Conservation (phyloP, 2,797 vertebrate genomes). For the Pangasius larnaudii region DNA sequence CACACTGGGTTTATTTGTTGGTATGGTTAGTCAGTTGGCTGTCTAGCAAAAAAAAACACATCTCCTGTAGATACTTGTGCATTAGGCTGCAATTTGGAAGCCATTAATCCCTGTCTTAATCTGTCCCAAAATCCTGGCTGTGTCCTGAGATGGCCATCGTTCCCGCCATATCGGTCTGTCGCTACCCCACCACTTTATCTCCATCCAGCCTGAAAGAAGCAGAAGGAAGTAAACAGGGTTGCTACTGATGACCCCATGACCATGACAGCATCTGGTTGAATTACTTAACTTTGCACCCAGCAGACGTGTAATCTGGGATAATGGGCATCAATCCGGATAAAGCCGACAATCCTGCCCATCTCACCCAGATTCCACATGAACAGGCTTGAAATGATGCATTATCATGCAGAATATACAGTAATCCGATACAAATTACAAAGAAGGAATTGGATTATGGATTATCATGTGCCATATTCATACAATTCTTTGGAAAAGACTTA, state of each 20-base stretch:
- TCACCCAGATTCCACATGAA: constrained; percentile 72
- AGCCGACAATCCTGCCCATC: constrained; percentile 67
- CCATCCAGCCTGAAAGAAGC: constrained; percentile 1
- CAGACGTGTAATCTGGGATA: constrained; percentile 83
- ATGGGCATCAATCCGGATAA: constrained; percentile 83
- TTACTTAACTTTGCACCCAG: constrained; percentile 80
- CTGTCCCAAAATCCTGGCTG: constrained; percentile 63
- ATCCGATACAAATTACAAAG: constrained; percentile 42
- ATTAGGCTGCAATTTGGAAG: constrained; percentile 77
- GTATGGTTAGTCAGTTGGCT: not conserved
- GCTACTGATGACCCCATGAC: constrained; percentile 76
- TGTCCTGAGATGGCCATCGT: constrained; percentile 49
- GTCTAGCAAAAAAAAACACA: constrained; percentile 10
- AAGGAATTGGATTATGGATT: constrained; percentile 65
- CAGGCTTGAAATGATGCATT: constrained; percentile 33
- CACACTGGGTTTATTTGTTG: not conserved
- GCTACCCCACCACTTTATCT: constrained; percentile 7
- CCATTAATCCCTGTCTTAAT: constrained; percentile 78
- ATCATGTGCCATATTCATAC: constrained; percentile 57
- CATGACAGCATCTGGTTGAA: constrained; percentile 81
- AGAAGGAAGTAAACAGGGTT: constrained; percentile 37
- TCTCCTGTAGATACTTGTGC: constrained; percentile 66
- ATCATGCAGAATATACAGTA: not conserved
- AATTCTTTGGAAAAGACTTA: constrained; percentile 48
- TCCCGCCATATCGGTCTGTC: constrained; percentile 18